phyloP scores from a whole-genome alignment of 2,113 vertebrate genomes.

The Oreochromis niloticus region DNA sequence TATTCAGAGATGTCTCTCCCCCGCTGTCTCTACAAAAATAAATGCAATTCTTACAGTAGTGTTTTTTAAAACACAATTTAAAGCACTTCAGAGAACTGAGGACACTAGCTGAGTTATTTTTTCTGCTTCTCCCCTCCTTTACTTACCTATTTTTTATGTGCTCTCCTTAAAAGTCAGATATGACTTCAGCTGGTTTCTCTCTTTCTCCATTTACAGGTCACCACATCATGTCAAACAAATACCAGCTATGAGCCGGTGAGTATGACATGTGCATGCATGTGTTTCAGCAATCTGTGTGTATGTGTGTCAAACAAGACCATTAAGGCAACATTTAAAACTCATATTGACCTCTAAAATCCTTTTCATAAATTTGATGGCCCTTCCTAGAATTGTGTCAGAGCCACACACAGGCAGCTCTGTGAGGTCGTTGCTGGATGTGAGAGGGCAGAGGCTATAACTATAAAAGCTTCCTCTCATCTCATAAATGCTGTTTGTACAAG shows the following conservation, averaged over 20 bases:
- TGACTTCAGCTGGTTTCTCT: background rate
- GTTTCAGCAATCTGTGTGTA: background rate
- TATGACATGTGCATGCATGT: background rate
- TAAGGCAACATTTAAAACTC: background rate
- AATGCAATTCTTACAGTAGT: background rate
- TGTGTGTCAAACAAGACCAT: background rate
- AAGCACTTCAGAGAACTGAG: background rate
- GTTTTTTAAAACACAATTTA: background rate
- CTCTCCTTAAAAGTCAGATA: background rate
- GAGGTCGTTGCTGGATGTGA: background rate
- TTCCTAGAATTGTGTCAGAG: conserved; percentile 4
- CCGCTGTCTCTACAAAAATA: background rate
- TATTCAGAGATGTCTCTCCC: background rate
- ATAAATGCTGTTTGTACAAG: background rate
- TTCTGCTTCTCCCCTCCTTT: background rate
- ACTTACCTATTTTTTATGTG: background rate
- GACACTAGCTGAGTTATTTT: background rate
- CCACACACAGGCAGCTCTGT: background rate
- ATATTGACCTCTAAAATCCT: background rate
- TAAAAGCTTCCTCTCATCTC: background rate
- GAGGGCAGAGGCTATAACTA: background rate
- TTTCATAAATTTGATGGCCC: background rate
- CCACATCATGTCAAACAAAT: conserved; percentile 56
- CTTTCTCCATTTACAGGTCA: conserved; percentile 44
- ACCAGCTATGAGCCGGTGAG: conserved; percentile 66